These are phyloP conservation scores for Dexiosoma caninum DNA, from an alignment of 2,888 invertebrate species.

Conservation along the genomic window DNA sequence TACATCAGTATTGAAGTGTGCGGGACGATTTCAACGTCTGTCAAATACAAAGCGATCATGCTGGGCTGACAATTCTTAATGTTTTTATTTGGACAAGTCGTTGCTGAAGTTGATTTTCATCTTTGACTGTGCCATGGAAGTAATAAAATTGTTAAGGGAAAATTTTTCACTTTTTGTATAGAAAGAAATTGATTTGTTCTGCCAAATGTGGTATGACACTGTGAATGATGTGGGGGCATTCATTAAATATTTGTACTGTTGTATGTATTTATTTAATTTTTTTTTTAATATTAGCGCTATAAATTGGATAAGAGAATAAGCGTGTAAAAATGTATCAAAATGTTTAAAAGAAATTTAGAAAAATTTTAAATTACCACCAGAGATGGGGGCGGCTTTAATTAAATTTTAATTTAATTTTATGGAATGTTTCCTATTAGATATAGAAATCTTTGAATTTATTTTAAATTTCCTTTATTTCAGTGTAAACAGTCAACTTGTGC, in stretches of 20 bases:
- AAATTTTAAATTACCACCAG: neutral
- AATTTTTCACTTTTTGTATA: neutral
- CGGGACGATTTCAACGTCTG: neutral
- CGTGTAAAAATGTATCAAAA: no score
- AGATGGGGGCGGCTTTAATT: neutral
- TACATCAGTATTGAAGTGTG: slow-evolving; percentile 22
- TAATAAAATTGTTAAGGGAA: neutral
- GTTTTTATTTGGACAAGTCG: slow-evolving; percentile 6
- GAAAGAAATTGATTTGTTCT: slow-evolving; percentile 47
- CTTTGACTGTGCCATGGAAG: neutral
- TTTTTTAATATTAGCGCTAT: neutral
- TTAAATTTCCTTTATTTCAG: no score
- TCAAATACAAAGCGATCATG: slow-evolving; percentile 1
- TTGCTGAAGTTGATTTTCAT: neutral
- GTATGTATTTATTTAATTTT: neutral
- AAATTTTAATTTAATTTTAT: no score
- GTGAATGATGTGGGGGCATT: neutral
- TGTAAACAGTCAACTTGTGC: no score
- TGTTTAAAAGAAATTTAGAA: neutral
- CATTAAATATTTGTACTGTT: neutral
- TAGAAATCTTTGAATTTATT: no score
- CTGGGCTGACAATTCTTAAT: slow-evolving; percentile 18
- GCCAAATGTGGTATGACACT: slow-evolving; percentile 7
- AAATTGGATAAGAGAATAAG: neutral
- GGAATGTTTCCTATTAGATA: no score